Conservation (phyloP, 2,888 invertebrate genomes). For the Mythimna impura region DNA sequence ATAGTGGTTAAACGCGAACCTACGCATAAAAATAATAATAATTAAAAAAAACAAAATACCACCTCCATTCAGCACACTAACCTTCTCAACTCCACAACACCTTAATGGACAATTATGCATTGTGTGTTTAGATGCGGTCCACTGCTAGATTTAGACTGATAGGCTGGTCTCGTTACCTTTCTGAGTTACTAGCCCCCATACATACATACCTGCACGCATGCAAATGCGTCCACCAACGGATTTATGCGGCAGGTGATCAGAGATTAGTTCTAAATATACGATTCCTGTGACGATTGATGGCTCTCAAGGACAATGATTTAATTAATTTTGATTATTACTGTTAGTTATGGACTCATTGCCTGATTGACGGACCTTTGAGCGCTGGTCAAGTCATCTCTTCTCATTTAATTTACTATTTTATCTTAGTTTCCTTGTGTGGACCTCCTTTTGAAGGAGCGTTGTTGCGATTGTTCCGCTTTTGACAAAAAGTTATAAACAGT, state of each 20-base stretch:
- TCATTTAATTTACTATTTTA: conserved; percentile 21
- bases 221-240: conserved; percentile 62
- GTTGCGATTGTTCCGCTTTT: neutral
- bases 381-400: conserved; percentile 1
- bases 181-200: conserved; percentile 68
- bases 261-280: conserved; percentile 62
- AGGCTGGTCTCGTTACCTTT: conserved; percentile 72
- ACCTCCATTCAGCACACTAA: conserved; percentile 17
- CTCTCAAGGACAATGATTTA: conserved; percentile 47
- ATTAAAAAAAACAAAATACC: conserved; percentile 26
- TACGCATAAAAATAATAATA: too few species aligned
- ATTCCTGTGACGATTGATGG: conserved; percentile 51
- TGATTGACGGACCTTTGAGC: conserved; percentile 24
- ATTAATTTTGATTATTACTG: conserved; percentile 48
- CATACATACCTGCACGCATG: conserved; percentile 74
- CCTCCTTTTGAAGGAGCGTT: neutral
- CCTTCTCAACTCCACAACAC: conserved; percentile 56
- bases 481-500: too few species aligned
- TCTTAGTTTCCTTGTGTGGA: neutral
- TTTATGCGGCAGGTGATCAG: conserved; percentile 58
- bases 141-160: conserved; percentile 80
- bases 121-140: conserved; percentile 75
- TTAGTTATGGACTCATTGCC: conserved; percentile 6
- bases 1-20: too few species aligned
- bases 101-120: conserved; percentile 83